phyloP scores from a whole-genome alignment of 2,113 vertebrate genomes.

The Callopanchax toddi region DNA sequence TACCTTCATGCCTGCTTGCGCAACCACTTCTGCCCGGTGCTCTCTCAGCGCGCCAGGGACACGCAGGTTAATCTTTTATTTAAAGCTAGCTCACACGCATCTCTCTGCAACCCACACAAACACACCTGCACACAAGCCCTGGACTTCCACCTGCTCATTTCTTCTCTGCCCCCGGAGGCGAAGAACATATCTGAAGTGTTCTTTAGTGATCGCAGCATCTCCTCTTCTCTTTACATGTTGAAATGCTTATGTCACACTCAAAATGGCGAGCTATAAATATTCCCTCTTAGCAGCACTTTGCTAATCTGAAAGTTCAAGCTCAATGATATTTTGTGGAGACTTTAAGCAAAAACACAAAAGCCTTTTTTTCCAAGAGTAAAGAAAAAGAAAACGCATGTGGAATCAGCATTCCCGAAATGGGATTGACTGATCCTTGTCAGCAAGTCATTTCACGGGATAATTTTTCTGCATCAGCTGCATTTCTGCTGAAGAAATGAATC shows the following conservation, averaged over 20 bases:
- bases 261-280: constrained; percentile 20
- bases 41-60: constrained; percentile 68
- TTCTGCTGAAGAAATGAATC: constrained; percentile 57
- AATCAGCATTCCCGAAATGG: constrained; percentile 52
- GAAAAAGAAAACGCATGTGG: constrained; percentile 44
- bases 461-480: constrained; percentile 62
- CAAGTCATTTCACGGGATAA: constrained; percentile 52
- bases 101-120: constrained; percentile 55
- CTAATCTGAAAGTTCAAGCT: constrained; percentile 28
- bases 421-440: constrained; percentile 70
- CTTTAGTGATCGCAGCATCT: constrained; percentile 36
- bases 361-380: constrained; percentile 11
- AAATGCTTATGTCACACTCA: constrained; percentile 43
- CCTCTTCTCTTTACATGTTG: constrained; percentile 22
- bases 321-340: background rate
- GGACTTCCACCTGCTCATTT: constrained; percentile 44
- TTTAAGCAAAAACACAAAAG: constrained; percentile 44
- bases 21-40: constrained; percentile 49
- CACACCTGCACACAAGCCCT: constrained; percentile 32
- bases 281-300: background rate
- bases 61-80: constrained; percentile 77
- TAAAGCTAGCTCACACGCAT: constrained; percentile 63
- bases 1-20: constrained; percentile 38
- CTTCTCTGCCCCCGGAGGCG: constrained; percentile 13
- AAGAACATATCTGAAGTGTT: constrained; percentile 32